A percentile compares a stretch with the other conserved stretches of the same genome.
These are phyloP conservation scores for Drosophila melanosoma DNA, from an alignment of 2,888 invertebrate species.

Conservation along the genomic window DNA sequence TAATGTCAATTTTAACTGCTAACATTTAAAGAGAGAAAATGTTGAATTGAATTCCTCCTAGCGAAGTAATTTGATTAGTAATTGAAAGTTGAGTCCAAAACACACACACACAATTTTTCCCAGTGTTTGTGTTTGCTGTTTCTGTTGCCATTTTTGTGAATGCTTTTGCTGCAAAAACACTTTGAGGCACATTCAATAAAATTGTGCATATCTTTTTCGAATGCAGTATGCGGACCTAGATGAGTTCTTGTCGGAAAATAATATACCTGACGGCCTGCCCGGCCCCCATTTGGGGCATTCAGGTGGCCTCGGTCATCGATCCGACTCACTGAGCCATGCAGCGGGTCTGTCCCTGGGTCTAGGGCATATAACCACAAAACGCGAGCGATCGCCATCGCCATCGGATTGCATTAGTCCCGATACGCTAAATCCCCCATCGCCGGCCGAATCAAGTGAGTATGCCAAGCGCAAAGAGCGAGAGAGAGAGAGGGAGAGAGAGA, in stretches of 20 bases:
- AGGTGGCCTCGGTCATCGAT: conserved; percentile 84
- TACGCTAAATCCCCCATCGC: conserved; percentile 94
- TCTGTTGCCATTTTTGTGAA: conserved; percentile 29
- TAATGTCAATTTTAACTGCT: neutral
- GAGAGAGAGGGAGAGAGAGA: no score
- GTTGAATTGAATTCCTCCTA: neutral
- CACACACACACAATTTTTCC: neutral
- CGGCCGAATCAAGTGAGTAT: conserved; percentile 94
- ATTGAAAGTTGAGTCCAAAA: conserved; percentile 9
- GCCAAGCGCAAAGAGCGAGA: neutral
- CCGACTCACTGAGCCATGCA: conserved; percentile 86
- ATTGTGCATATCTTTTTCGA: conserved; percentile 33
- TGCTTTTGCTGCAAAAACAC: conserved; percentile 16
- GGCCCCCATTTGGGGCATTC: conserved; percentile 86
- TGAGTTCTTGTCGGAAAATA: conserved; percentile 98
- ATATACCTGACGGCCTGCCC: conserved; percentile 92
- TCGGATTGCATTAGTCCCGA: conserved; percentile 96
- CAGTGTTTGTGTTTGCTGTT: conserved; percentile 1
- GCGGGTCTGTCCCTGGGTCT: conserved; percentile 87
- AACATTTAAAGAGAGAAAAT: neutral
- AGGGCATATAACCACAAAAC: conserved; percentile 90
- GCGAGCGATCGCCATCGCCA: conserved; percentile 94
- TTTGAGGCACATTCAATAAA: conserved; percentile 9
- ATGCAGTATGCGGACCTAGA: conserved; percentile 98
- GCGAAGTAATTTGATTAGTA: conserved; percentile 20